These are phyloP conservation scores for Dicentrarchus labrax DNA, from an alignment of 2,113 vertebrate genomes.

Conservation along the genomic window DNA sequence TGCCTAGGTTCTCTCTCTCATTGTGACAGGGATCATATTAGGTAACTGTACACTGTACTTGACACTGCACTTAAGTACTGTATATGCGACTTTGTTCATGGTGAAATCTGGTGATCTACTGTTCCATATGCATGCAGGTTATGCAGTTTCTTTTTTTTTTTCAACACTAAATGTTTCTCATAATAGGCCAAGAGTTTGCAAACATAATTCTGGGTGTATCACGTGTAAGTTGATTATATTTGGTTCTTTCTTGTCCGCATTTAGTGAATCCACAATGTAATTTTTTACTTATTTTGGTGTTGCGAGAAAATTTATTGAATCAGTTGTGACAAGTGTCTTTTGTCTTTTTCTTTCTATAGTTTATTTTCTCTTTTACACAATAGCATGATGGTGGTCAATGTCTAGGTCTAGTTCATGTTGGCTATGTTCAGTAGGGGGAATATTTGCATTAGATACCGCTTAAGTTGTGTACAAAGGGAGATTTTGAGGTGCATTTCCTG, in stretches of 20 bases:
- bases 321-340: neutral
- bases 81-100: neutral
- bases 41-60: neutral
- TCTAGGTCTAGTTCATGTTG: neutral
- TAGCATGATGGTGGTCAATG: neutral
- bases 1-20: neutral
- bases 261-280: slow-evolving; percentile 4
- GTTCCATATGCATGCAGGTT: slow-evolving; percentile 6
- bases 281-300: neutral
- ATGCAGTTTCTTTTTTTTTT: neutral
- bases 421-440: no score
- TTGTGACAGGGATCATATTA: slow-evolving; percentile 5
- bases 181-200: neutral
- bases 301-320: slow-evolving; percentile 3
- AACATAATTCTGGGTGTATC: neutral
- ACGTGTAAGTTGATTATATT: neutral
- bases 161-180: neutral
- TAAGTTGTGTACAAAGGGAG: neutral
- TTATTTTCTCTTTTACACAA: neutral
- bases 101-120: slow-evolving; percentile 7
- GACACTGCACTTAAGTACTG: slow-evolving; percentile 38
- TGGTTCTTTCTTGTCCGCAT: neutral
- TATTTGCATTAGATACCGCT: slow-evolving; percentile 5
- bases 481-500: slow-evolving; percentile 24
- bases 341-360: neutral